Evolutionary conservation across 2,113 vertebrate species (phyloP).

Genomic region (Tetrax tetrax): DNA sequence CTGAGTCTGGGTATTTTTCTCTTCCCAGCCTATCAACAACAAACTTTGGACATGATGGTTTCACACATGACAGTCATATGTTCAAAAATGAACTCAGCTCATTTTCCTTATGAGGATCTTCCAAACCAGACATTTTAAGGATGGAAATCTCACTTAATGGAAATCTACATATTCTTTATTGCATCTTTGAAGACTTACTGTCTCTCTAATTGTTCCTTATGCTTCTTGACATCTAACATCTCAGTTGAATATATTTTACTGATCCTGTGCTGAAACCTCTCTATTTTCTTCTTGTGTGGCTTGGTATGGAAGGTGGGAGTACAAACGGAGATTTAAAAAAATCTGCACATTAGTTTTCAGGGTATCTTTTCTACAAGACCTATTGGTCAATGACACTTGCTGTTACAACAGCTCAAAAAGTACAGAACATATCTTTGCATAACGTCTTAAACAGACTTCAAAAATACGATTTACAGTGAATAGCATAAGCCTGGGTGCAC

Average conservation of each 20-base stretch:
- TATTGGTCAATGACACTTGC: neutral
- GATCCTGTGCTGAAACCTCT: neutral
- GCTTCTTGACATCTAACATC: neutral
- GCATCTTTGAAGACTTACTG: neutral
- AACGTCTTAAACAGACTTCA: neutral
- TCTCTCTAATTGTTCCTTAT: neutral
- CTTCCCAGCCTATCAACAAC: neutral
- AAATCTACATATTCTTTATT: neutral
- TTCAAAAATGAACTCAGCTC: neutral
- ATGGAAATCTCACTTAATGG: neutral
- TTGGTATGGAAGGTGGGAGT: neutral
- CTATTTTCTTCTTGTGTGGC: neutral
- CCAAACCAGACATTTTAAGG: neutral
- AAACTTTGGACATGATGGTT: neutral
- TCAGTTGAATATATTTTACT: neutral
- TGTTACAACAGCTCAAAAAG: neutral
- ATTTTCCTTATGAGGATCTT: neutral
- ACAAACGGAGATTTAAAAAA: neutral
- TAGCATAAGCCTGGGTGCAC: neutral
- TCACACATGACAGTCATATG: neutral
- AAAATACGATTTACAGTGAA: neutral
- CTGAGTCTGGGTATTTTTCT: neutral
- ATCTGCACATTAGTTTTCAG: neutral
- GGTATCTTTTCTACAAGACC: neutral
- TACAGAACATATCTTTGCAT: neutral